phyloP scores from a whole-genome alignment of 2,888 invertebrate species.

The Gastracanthus pulcherrimus region DNA sequence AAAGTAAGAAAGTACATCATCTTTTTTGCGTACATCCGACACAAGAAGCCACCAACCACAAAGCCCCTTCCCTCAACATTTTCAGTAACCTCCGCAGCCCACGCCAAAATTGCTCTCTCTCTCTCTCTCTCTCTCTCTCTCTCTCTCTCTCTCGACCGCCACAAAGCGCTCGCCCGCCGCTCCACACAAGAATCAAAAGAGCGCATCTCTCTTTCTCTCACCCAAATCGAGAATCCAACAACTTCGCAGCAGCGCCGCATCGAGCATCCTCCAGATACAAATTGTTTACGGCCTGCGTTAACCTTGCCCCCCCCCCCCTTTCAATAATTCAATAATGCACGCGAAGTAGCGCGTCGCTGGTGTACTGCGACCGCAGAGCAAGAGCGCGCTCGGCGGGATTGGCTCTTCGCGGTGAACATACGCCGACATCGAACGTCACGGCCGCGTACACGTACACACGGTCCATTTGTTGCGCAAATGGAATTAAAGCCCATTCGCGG shows the following conservation, averaged over 20 bases:
- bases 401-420: not conserved
- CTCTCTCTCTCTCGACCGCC: no score
- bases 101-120: no score
- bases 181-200: no score
- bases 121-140: no score
- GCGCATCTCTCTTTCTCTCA: not conserved
- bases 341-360: not conserved
- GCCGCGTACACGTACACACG: constrained; percentile 45
- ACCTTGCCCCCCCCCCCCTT: no score
- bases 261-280: not conserved
- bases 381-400: not conserved
- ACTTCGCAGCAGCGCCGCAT: not conserved
- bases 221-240: not conserved
- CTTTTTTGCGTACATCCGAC: no score
- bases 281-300: not conserved
- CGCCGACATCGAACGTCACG: constrained; percentile 14
- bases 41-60: no score
- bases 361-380: not conserved
- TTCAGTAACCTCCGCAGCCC: no score
- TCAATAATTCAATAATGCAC: constrained; percentile 2
- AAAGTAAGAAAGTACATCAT: no score
- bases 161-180: no score
- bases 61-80: no score
- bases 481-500: constrained; percentile 66
- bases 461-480: constrained; percentile 67